Evolutionary conservation across 2,888 invertebrate species (phyloP), one percentile per base, ranked within the genome.

Genomic region (Adelphocoris suturalis): DNA sequence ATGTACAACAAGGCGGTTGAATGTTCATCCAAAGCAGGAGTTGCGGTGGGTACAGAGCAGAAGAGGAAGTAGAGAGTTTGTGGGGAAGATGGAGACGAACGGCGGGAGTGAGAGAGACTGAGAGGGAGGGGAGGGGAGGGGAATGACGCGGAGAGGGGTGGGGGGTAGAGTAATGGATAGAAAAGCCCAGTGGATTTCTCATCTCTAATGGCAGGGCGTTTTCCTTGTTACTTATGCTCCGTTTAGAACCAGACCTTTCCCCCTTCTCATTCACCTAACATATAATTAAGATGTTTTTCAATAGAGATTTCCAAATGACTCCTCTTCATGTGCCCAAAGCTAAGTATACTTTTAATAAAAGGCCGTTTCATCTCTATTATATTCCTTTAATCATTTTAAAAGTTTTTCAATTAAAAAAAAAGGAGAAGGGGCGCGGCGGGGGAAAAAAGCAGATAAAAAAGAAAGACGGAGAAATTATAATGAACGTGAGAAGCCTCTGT

Each of bases 271-370:
- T 88, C 88, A 88, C 55, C 88, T 88, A 88, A 88, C 88, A 88
- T 81, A 88, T 88, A 88, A 88, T 88, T 88, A 88, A 88, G 88
- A 88, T 88, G 88, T 81, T 88, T 88, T 88, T 88, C 88, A 55
- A 88, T 88, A 88, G 88, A 88, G 80, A 81, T 88, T 88, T 88
- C 88, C 86, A 86, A 86, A 86, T 86, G 86, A 86, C 88, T 88
- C 88, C 88, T 80, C 81, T 88, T 78, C 88, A 88, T 46, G 88
- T 88, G 55, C 88, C 88, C 80, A 86, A 86, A 86, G 88, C 81
- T 78, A 81, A 88, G 81, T 81, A 88, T 88, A 81, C 88, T 88
- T 88, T 88, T 80, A 80, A 88, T 88, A 88, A 88, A 78, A 68
- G 61, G 81, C 78, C 88, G 88, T 88, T 88, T 88, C 88, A 88